Base-by-base conservation (phyloP, 1,140 invertebrate species). In the Cylas formicarius region DNA sequence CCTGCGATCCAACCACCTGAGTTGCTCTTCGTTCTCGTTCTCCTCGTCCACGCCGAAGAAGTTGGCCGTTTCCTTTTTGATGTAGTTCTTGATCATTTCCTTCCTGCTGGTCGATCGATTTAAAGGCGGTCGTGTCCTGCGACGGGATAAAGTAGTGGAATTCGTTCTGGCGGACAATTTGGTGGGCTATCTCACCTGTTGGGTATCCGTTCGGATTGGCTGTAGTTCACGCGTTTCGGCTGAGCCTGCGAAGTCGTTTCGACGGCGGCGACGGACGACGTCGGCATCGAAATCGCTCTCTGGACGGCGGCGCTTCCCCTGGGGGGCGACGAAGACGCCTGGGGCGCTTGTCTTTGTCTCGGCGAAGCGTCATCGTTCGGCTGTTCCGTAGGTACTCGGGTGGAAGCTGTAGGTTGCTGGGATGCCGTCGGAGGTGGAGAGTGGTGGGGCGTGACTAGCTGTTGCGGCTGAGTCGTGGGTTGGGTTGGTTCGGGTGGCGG, bases 1-100 rank as follows among this genome's bases (percentile, higher is more conserved):
- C 54, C 84, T 71, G 59, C 84, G 70, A 53, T 85, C 81, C 39
- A 81, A 68, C 84, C 84, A 87, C 64, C 81, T 65, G 50, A 76
- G 68, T 55, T 74, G 75, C 65, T 86, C 80, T 49, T 76, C 69
- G 20, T 74, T 71, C 64, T 86, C 81, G 34, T 78, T 77, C 55
- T 82, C 76, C 53, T 81, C 78, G 55, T 84, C 76, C 21, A 87
- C 78, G 5, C 84, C 84, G 61, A 87, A 86, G 63, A 87, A 87
- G 38, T 77, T 79, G 10, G 82, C 81, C 11, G 83, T 84, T 62
- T 84, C 82, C 46, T 76, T 72, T 58, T 78, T 83, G 44, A 86
- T 77, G 62, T 82, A 86, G 53, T 80, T 73, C 14, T 64, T 69
- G 22, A 69, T 64, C 24, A 63, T 60, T 21, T 69, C 66, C 41